Evolutionary conservation across 2,797 vertebrate genomes (phyloP).

Genomic region (Muraenolepis orangiensis): DNA sequence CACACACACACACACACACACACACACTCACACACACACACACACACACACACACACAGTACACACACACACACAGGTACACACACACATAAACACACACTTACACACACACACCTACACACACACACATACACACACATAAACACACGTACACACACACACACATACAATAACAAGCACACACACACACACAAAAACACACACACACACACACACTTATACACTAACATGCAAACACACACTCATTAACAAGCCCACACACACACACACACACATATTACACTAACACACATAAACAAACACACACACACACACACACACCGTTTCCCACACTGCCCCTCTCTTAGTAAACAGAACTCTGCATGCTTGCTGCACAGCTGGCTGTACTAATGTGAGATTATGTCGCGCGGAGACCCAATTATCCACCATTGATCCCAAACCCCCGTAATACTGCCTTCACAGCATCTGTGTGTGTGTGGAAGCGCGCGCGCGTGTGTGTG

Average conservation of each 20-base stretch:
- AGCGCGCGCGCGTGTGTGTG: slow-evolving; percentile 24
- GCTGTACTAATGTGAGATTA: slow-evolving; percentile 64
- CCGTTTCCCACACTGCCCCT: background rate
- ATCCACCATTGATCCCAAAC: slow-evolving; percentile 64
- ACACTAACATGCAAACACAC: background rate
- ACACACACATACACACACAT: too few species aligned
- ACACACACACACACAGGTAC: too few species aligned
- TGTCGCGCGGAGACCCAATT: slow-evolving; percentile 66
- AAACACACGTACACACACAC: too few species aligned
- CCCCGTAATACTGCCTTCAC: slow-evolving; percentile 45
- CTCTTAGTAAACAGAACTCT: slow-evolving; percentile 34
- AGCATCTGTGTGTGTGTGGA: slow-evolving; percentile 29
- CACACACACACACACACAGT: too few species aligned
- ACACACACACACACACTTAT: background rate
- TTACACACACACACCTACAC: too few species aligned
- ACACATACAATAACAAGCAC: too few species aligned
- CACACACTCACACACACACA: too few species aligned
- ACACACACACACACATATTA: slow-evolving; percentile 6
- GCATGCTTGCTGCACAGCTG: slow-evolving; percentile 55
- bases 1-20: too few species aligned
- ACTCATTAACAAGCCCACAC: slow-evolving; percentile 46
- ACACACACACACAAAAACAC: slow-evolving; percentile 1
- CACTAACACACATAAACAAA: background rate
- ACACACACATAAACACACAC: too few species aligned
- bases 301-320: slow-evolving; percentile 7